Percentiles rank a stretch among this genome's conserved stretches.
Evolutionary conservation across 2,797 vertebrate genomes (phyloP).

Genomic region (Denticeps clupeoides): DNA sequence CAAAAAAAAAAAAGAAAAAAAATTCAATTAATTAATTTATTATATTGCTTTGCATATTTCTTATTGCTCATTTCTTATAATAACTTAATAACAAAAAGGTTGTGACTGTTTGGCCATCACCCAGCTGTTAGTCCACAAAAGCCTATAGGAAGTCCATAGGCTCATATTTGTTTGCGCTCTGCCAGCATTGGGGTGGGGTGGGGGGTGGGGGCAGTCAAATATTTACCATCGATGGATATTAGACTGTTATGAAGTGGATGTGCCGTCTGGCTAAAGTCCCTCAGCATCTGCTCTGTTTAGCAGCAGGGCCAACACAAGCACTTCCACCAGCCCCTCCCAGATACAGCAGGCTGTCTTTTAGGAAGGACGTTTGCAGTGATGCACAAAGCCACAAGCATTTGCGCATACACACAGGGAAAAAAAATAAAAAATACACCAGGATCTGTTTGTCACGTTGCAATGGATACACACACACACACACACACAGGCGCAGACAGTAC

Average conservation of each 20-base stretch:
- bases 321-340: neutral
- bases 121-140: no score
- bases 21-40: no score
- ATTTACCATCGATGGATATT: conserved; percentile 27
- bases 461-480: no score
- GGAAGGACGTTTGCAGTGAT: neutral
- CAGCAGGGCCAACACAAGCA: neutral
- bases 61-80: no score
- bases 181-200: conserved; percentile 5
- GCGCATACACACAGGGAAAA: neutral
- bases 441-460: no score
- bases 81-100: no score
- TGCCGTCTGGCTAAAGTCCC: neutral
- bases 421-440: no score
- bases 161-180: neutral
- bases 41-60: no score
- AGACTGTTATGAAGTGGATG: conserved; percentile 14
- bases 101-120: no score
- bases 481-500: no score
- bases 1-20: no score
- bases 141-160: neutral
- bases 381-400: neutral
- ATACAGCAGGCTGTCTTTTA: no score
- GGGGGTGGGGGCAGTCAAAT: conserved; percentile 24
- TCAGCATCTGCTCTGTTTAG: neutral